phyloP scores from a whole-genome alignment of 2,888 invertebrate genomes.

The Dicyrtomina minuta region DNA sequence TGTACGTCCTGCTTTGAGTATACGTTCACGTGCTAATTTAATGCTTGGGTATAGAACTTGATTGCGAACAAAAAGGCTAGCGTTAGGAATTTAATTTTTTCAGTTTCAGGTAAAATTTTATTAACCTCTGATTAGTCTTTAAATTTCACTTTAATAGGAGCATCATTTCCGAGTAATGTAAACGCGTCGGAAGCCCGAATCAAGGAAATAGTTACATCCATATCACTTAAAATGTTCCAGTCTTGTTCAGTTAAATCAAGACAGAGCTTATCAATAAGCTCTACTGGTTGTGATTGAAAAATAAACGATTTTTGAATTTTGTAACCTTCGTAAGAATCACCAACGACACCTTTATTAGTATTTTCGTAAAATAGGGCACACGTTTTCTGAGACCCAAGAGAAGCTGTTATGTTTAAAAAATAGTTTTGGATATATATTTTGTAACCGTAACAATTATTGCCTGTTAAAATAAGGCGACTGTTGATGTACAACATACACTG shows the following conservation, averaged over 20 bases:
- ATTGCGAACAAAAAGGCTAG: slow-evolving; percentile 47
- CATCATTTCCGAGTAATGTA: not conserved
- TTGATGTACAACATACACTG: no score
- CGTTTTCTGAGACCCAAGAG: not conserved
- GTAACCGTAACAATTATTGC: no score
- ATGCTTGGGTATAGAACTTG: slow-evolving; percentile 42
- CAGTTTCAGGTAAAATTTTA: not conserved
- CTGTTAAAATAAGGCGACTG: no score
- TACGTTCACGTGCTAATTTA: slow-evolving; percentile 42
- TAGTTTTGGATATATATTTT: no score
- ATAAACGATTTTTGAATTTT: not conserved
- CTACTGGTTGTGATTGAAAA: not conserved
- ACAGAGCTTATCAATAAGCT: slow-evolving; percentile 24
- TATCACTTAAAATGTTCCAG: not conserved
- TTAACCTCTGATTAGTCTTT: no score
- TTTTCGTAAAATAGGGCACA: not conserved
- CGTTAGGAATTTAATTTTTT: slow-evolving; percentile 45
- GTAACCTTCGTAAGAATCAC: not conserved
- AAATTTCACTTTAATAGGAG: not conserved
- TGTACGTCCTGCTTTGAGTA: slow-evolving; percentile 31
- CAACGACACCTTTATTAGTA: not conserved
- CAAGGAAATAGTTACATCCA: no score
- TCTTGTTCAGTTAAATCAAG: not conserved
- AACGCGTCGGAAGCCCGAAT: no score
- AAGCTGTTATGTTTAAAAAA: no score